Evolutionary conservation across 2,888 invertebrate species (phyloP).

Genomic region (Thymelicus lineola): DNA sequence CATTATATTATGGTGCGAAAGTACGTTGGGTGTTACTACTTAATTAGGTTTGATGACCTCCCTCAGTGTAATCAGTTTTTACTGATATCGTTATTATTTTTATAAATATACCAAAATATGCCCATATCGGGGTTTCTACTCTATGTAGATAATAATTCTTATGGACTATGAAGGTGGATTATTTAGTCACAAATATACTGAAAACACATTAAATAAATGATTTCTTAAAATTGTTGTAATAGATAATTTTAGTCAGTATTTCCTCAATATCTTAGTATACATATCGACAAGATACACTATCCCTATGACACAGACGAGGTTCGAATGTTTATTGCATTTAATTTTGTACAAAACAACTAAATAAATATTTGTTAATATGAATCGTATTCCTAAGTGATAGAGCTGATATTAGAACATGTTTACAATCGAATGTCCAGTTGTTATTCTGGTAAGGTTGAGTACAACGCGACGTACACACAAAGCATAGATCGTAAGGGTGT

Average conservation of each 20-base stretch:
- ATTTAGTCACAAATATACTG: background rate
- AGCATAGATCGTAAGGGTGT: conserved; percentile 3
- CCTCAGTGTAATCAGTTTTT: background rate
- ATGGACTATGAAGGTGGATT: background rate
- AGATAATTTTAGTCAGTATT: background rate
- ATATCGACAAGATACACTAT: conserved; percentile 8
- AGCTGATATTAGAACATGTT: background rate
- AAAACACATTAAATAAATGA: no score
- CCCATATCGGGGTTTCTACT: background rate
- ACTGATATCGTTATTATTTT: background rate
- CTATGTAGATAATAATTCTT: background rate
- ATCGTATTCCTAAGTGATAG: background rate
- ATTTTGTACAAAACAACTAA: conserved; percentile 26
- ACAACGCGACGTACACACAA: background rate
- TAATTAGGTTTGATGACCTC: background rate
- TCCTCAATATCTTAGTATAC: conserved; percentile 1
- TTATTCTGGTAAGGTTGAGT: background rate
- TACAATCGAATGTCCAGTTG: background rate
- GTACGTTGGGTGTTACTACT: background rate
- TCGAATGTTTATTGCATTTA: conserved; percentile 13
- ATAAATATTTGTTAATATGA: conserved; percentile 1
- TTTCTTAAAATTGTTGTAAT: background rate
- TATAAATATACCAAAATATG: background rate
- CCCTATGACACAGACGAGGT: conserved; percentile 3
- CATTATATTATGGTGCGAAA: background rate